A percentile compares a stretch with the other conserved stretches of the same genome.
These are phyloP conservation scores for Aphaenogaster rudis DNA, from an alignment of 1,140 invertebrate genomes.

Conservation along the genomic window DNA sequence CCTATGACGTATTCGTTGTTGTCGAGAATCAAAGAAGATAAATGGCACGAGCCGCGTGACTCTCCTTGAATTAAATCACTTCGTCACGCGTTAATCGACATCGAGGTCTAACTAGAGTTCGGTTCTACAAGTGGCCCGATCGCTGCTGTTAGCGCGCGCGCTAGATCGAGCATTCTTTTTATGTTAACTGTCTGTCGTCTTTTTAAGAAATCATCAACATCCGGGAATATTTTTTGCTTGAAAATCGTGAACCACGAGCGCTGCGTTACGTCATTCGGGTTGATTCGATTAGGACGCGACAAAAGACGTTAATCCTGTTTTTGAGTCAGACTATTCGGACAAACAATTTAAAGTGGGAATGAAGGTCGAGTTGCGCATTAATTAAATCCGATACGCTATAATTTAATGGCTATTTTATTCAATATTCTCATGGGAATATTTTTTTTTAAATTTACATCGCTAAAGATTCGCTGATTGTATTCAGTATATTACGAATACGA, in stretches of 20 bases:
- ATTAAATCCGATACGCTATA: not conserved
- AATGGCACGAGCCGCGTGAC: not conserved
- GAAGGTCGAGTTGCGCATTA: not conserved
- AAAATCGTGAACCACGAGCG: not conserved
- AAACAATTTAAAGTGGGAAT: conserved; percentile 7
- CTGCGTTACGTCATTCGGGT: not conserved
- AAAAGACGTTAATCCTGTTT: not conserved
- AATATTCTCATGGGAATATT: not conserved
- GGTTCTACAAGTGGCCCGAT: not conserved
- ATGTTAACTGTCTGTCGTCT: not conserved
- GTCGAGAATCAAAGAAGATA: conserved; percentile 24
- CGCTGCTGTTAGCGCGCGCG: not conserved
- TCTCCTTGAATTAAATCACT: conserved; percentile 35
- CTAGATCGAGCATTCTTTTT: not conserved
- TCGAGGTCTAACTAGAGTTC: not conserved
- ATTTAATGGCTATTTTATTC: not conserved
- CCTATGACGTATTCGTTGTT: conserved; percentile 20
- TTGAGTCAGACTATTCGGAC: not conserved
- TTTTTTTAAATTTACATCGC: not conserved
- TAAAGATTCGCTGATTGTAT: not conserved
- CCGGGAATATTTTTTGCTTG: not conserved
- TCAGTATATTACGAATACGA: not conserved
- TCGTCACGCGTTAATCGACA: conserved; percentile 32
- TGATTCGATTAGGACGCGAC: not conserved
- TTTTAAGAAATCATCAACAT: not conserved